phyloP scores from a whole-genome alignment of 2,888 invertebrate species.

The Platerodrilus igneus region DNA sequence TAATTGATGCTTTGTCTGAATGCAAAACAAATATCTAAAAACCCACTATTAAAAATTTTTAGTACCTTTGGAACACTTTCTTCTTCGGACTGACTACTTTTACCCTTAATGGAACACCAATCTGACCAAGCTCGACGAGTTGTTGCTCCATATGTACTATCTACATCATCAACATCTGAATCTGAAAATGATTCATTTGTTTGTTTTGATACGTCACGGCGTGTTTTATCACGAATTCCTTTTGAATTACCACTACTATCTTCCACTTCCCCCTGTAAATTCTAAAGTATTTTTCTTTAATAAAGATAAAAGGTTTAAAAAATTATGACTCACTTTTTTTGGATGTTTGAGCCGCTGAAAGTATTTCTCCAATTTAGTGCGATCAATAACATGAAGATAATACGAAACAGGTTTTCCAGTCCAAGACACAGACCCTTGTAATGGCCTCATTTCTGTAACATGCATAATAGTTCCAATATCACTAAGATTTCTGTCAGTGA shows the following conservation, averaged over 20 bases:
- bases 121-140: constrained; percentile 73
- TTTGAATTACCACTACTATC: constrained; percentile 33
- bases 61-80: constrained; percentile 48
- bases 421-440: constrained; percentile 97
- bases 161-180: constrained; percentile 44
- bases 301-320: no score
- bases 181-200: constrained; percentile 47
- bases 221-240: constrained; percentile 48
- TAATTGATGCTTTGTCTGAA: constrained; percentile 42
- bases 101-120: constrained; percentile 60
- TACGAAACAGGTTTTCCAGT: constrained; percentile 98
- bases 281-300: no score
- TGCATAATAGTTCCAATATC: constrained; percentile 99
- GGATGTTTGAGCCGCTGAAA: constrained; percentile 92
- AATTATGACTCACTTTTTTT: constrained; percentile 57
- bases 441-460: constrained; percentile 91
- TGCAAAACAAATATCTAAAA: constrained; percentile 1
- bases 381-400: constrained; percentile 96
- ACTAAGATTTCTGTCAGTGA: constrained; percentile 94
- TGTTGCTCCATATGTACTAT: constrained; percentile 58
- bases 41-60: constrained; percentile 1
- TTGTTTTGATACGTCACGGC: constrained; percentile 52
- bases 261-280: no score
- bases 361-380: constrained; percentile 93
- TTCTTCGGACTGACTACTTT: constrained; percentile 60